Conservation (phyloP, 2,797 vertebrate species). For the Betta splendens region DNA sequence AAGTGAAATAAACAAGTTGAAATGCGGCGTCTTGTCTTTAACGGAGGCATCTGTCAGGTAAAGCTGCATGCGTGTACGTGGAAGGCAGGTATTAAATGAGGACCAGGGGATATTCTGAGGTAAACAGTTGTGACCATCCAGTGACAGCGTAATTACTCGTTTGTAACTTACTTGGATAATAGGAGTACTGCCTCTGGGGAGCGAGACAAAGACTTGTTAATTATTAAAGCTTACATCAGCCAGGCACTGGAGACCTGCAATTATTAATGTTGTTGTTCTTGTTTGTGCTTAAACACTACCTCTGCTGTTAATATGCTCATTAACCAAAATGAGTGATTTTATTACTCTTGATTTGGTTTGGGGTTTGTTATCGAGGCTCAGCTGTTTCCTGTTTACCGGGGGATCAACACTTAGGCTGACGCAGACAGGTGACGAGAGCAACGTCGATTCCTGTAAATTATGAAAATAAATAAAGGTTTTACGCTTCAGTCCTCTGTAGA, state of each 20-base stretch:
- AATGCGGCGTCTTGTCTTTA: conserved; percentile 74
- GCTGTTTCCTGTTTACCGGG: conserved; percentile 72
- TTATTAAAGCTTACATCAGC: conserved; percentile 89
- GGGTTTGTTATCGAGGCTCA: conserved; percentile 80
- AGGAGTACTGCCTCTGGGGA: conserved; percentile 81
- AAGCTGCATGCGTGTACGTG: conserved; percentile 64
- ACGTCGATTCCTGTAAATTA: conserved; percentile 15
- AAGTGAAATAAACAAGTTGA: conserved; percentile 83
- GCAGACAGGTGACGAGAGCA: conserved; percentile 51
- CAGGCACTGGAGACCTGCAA: conserved; percentile 84
- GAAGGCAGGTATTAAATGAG: conserved; percentile 71
- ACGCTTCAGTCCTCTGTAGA: background rate
- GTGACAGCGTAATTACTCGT: conserved; percentile 84
- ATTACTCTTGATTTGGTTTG: conserved; percentile 85
- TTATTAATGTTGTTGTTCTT: conserved; percentile 89
- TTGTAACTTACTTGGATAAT: conserved; percentile 86
- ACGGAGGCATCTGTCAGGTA: conserved; percentile 73
- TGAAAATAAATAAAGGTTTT: conserved; percentile 1
- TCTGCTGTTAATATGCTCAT: conserved; percentile 87
- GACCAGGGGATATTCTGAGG: conserved; percentile 67
- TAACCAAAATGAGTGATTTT: conserved; percentile 88
- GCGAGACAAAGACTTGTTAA: conserved; percentile 87
- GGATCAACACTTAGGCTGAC: conserved; percentile 61
- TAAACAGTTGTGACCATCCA: conserved; percentile 82
- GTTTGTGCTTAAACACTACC: conserved; percentile 87